phyloP scores from a whole-genome alignment of 2,888 invertebrate species.

The Automeris io region DNA sequence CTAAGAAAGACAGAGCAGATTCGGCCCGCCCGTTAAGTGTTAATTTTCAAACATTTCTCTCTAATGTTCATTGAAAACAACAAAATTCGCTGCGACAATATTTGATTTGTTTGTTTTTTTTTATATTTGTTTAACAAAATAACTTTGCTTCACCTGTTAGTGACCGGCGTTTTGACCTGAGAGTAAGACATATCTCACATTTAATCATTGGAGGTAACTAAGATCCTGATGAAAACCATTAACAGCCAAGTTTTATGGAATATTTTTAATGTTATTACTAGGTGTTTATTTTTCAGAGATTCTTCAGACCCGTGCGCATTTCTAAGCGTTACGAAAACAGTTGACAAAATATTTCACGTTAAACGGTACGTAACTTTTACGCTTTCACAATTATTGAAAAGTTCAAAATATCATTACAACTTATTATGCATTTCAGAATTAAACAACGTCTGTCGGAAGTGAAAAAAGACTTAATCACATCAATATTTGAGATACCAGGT shows the following conservation, averaged over 20 bases:
- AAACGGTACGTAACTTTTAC: not conserved
- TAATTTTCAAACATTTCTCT: too few species aligned
- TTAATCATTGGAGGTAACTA: not conserved
- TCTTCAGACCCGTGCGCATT: not conserved
- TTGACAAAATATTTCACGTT: constrained; percentile 7
- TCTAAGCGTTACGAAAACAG: constrained; percentile 1
- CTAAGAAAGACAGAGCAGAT: too few species aligned
- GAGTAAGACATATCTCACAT: too few species aligned
- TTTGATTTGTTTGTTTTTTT: too few species aligned
- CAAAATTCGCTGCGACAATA: too few species aligned
- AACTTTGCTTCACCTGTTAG: too few species aligned
- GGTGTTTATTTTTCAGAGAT: not conserved
- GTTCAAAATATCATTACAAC: not conserved
- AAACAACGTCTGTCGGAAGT: constrained; percentile 10
- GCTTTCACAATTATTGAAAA: not conserved
- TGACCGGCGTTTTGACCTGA: too few species aligned
- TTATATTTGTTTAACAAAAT: too few species aligned
- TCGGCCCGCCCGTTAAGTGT: too few species aligned
- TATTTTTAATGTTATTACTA: not conserved
- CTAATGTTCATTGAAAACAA: too few species aligned
- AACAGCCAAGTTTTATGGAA: not conserved
- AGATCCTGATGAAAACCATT: not conserved
- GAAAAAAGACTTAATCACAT: constrained; percentile 9
- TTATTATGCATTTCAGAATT: constrained; percentile 8
- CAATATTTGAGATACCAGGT: constrained; percentile 14